These are phyloP conservation scores for Equus quagga DNA, from an alignment of 2,113 vertebrate species.

Conservation along the genomic window DNA sequence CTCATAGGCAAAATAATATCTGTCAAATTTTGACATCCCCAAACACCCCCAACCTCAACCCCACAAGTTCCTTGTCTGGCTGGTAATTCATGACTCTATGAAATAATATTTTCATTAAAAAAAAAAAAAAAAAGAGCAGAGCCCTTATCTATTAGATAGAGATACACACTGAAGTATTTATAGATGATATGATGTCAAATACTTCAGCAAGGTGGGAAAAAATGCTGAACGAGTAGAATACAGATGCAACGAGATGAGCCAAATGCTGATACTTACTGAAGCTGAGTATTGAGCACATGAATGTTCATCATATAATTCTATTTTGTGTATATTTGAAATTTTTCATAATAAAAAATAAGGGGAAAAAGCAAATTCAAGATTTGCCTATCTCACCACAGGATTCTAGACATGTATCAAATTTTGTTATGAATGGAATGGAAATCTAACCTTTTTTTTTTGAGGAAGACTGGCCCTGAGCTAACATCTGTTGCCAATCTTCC, in stretches of 20 bases:
- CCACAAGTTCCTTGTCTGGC: neutral
- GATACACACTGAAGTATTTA: neutral
- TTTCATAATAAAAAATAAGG: slow-evolving; percentile 36
- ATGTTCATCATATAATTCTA: neutral
- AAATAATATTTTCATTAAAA: neutral
- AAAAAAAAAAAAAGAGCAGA: neutral
- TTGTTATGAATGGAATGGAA: neutral
- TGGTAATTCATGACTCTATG: neutral
- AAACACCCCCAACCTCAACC: neutral
- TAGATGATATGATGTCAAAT: neutral
- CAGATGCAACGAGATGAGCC: neutral
- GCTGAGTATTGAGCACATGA: neutral
- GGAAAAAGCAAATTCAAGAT: neutral
- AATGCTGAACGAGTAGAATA: neutral
- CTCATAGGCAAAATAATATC: neutral
- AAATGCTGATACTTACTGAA: neutral
- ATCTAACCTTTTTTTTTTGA: neutral
- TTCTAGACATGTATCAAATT: neutral
- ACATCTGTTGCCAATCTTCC: too few relatives aligned
- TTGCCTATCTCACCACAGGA: neutral
- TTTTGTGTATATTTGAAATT: neutral
- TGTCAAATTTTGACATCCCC: neutral
- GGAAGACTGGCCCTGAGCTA: too few relatives aligned
- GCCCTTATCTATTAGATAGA: neutral
- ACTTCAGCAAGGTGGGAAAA: neutral